These are phyloP conservation scores for Actinostola sp. DNA, from an alignment of 92 coral and sea anemone species.

Conservation along the genomic window DNA sequence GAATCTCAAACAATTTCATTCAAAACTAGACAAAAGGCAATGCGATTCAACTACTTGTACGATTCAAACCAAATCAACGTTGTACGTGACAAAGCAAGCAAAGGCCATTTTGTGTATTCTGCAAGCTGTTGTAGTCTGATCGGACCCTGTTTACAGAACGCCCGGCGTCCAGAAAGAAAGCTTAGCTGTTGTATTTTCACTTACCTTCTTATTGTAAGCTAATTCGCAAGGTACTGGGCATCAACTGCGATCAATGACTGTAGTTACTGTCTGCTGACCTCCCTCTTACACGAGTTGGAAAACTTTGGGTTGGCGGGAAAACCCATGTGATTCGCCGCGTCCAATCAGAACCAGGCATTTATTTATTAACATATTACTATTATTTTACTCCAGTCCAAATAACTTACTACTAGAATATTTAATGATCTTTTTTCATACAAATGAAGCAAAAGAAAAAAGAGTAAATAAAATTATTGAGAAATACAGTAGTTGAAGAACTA, in stretches of 20 bases:
- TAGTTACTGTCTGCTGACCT: background rate
- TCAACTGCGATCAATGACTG: background rate
- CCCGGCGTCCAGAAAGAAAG: background rate
- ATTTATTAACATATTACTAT: background rate
- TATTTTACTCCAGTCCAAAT: too few relatives aligned
- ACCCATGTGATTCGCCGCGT: slow-evolving; percentile 7
- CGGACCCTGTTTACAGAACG: background rate
- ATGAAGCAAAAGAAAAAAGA: background rate
- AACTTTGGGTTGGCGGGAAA: slow-evolving; percentile 58
- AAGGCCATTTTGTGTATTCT: too few relatives aligned
- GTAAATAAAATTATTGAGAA: background rate
- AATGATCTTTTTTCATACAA: background rate
- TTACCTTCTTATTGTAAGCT: background rate
- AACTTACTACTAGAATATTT: too few relatives aligned
- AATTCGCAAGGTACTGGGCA: background rate
- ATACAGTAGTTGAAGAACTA: background rate
- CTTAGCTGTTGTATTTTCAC: background rate
- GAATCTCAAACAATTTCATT: too few relatives aligned
- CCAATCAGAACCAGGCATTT: slow-evolving; percentile 23
- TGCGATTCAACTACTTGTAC: too few relatives aligned
- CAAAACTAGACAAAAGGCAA: too few relatives aligned
- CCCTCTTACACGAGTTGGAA: slow-evolving; percentile 9
- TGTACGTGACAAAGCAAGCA: too few relatives aligned
- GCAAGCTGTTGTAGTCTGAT: too few relatives aligned
- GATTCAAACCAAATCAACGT: too few relatives aligned